Percentiles rank a stretch among this genome's conserved stretches.
Evolutionary conservation across 2,888 invertebrate genomes (phyloP).

Genomic region (Tetragnatha montana): DNA sequence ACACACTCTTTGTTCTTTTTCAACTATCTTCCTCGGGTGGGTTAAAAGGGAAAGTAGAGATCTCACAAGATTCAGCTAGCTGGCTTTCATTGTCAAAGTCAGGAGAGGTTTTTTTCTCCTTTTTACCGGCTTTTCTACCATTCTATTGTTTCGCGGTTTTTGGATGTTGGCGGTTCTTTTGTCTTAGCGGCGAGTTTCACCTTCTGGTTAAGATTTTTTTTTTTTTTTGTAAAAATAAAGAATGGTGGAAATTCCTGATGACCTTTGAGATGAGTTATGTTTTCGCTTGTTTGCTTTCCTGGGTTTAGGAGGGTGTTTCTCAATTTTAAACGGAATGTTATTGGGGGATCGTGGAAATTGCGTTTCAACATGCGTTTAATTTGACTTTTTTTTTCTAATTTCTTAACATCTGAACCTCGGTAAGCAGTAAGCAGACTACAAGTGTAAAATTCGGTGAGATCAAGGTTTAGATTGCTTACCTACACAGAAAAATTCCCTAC

Average conservation of each 20-base stretch:
- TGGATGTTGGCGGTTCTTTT: slow-evolving; percentile 32
- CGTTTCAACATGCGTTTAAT: too few relatives aligned
- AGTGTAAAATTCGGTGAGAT: too few relatives aligned
- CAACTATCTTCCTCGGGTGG: slow-evolving; percentile 10
- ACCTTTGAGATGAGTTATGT: background rate
- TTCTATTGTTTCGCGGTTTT: slow-evolving; percentile 27
- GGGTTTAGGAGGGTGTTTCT: background rate
- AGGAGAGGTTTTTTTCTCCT: slow-evolving; percentile 4
- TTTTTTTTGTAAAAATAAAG: background rate
- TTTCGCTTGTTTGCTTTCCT: background rate
- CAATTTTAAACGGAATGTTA: background rate
- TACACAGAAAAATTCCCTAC: too few relatives aligned
- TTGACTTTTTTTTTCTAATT: too few relatives aligned
- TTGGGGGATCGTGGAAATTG: too few relatives aligned
- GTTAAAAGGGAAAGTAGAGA: slow-evolving; percentile 57
- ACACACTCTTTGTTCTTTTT: slow-evolving; percentile 31
- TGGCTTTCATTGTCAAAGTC: slow-evolving; percentile 65
- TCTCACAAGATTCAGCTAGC: slow-evolving; percentile 18
- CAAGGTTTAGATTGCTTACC: too few relatives aligned
- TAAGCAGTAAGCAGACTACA: too few relatives aligned
- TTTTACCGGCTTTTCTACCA: background rate
- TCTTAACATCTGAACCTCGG: too few relatives aligned
- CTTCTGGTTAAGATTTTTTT: too few relatives aligned
- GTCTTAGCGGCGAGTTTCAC: slow-evolving; percentile 18
- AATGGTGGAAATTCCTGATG: background rate